Conservation (phyloP, 2,888 invertebrate genomes). For the Dryobota labecula region DNA sequence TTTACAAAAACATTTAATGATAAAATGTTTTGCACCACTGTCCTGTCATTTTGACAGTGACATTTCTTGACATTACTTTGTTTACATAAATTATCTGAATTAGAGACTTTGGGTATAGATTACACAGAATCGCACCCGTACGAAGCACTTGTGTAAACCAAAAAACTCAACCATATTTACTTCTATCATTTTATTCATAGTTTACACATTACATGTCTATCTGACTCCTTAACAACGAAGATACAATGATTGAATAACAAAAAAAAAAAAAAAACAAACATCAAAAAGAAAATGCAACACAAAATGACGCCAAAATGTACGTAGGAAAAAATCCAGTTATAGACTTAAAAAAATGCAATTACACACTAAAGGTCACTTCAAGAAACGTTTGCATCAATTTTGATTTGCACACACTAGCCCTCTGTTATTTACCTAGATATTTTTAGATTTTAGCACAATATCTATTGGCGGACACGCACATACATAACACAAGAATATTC, state of each 20-base stretch:
- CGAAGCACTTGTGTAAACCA: background rate
- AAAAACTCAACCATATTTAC: conserved; percentile 51
- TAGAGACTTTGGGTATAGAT: too few relatives aligned
- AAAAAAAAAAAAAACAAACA: conserved; percentile 75
- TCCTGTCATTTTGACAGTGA: too few relatives aligned
- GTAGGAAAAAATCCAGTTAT: conserved; percentile 41
- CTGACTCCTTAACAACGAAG: conserved; percentile 73
- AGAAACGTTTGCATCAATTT: conserved; percentile 47
- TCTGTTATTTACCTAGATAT: background rate
- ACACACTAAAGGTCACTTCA: conserved; percentile 45
- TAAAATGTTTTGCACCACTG: too few relatives aligned
- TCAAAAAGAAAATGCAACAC: conserved; percentile 73
- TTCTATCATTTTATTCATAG: conserved; percentile 80
- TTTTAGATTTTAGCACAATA: conserved; percentile 19
- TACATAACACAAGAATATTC: conserved; percentile 22
- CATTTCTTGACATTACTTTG: too few relatives aligned
- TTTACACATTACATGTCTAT: conserved; percentile 82
- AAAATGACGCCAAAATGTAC: conserved; percentile 65
- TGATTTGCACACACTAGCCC: conserved; percentile 56
- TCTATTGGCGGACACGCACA: conserved; percentile 13
- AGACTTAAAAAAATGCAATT: conserved; percentile 52
- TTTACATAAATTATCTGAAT: too few relatives aligned
- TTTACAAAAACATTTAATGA: too few relatives aligned
- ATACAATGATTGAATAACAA: conserved; percentile 77
- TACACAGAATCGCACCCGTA: background rate